Conservation (phyloP, 2,888 invertebrate genomes). For the Drosophila tanythrix region DNA sequence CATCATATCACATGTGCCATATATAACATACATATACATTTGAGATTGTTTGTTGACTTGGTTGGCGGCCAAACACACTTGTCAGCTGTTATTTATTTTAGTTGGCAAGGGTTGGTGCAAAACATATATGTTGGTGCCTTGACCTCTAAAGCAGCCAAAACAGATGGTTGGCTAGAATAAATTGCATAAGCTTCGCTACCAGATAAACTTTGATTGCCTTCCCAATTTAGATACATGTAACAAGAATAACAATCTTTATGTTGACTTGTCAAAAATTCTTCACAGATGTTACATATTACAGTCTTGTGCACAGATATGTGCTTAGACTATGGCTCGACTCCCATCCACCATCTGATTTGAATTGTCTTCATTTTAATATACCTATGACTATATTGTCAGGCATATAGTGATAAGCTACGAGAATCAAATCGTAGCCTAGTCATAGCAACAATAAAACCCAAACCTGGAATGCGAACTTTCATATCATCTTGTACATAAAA, state of each 20-base stretch:
- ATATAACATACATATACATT: constrained; percentile 10
- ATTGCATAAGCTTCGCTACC: neutral
- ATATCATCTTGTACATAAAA: neutral
- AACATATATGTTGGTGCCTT: constrained; percentile 7
- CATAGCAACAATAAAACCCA: neutral
- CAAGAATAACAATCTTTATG: neutral
- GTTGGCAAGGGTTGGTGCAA: constrained; percentile 26
- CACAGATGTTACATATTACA: neutral
- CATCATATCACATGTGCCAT: constrained; percentile 27
- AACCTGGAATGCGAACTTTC: neutral
- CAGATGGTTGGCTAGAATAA: neutral
- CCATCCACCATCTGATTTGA: neutral
- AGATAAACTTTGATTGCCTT: neutral
- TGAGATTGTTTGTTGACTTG: constrained; percentile 14
- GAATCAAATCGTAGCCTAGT: neutral
- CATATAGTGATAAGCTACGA: neutral
- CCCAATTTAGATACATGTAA: neutral
- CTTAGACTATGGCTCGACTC: neutral
- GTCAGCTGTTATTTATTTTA: constrained; percentile 22
- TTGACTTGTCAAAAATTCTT: neutral
- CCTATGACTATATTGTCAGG: neutral
- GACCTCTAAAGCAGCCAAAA: neutral
- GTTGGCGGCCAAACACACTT: constrained; percentile 24
- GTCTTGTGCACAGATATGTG: neutral
- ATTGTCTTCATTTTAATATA: neutral